Evolutionary conservation across 1,140 invertebrate species (phyloP).

Genomic region (Probaryconus sp.): DNA sequence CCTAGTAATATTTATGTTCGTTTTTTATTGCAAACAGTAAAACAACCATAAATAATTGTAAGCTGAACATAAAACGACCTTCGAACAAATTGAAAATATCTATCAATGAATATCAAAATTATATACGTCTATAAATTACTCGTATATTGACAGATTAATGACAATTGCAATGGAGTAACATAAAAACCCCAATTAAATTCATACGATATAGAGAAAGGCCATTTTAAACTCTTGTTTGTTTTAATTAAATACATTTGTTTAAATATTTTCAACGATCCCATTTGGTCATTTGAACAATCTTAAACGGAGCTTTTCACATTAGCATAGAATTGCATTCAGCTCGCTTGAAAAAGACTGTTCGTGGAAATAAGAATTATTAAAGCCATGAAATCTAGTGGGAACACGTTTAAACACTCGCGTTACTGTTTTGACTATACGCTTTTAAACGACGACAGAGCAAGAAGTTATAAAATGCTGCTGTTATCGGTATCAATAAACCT

Average conservation of each 20-base stretch:
- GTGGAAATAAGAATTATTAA: conserved; percentile 4
- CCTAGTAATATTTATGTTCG: too few relatives aligned
- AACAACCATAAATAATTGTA: conserved; percentile 32
- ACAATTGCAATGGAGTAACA: background rate
- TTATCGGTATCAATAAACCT: too few relatives aligned
- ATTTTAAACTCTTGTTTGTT: too few relatives aligned
- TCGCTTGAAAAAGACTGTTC: background rate
- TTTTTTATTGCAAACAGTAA: conserved; percentile 28
- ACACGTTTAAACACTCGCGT: conserved; percentile 2
- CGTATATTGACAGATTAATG: conserved; percentile 16
- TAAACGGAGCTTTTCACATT: background rate
- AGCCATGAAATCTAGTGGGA: background rate
- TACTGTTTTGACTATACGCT: conserved; percentile 3
- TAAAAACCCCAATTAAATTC: conserved; percentile 2
- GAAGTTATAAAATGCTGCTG: conserved; percentile 7
- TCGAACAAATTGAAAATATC: conserved; percentile 22
- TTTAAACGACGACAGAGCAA: conserved; percentile 6
- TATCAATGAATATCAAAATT: conserved; percentile 22
- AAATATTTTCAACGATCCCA: too few relatives aligned
- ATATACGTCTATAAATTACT: conserved; percentile 16
- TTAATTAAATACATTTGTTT: too few relatives aligned
- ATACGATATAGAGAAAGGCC: background rate
- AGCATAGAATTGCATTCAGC: background rate
- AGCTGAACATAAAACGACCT: conserved; percentile 13
- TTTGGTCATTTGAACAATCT: too few relatives aligned